Base-by-base conservation (phyloP, 2,888 invertebrate genomes). In the Microdon myrmicae region DNA sequence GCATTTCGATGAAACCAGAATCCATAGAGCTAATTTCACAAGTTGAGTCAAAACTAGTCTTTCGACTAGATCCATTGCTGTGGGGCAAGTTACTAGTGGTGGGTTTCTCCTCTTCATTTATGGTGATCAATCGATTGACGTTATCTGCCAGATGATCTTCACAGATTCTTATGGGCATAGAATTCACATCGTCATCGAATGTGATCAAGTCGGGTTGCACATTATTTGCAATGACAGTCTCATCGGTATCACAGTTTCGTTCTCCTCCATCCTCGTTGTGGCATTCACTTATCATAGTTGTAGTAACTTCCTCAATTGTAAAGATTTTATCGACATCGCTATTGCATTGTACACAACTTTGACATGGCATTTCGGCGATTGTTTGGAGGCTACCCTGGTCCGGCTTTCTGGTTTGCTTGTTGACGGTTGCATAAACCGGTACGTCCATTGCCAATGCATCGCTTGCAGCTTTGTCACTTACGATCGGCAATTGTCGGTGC, bases 1-100 rank as follows among this genome's bases (percentile, higher is more conserved):
- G 79, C 77, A 80, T 80, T 60, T 80, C 81, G 67, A 80, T 80
- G 49, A 80, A 80, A 6, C 80, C 80, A 32, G 80, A 80, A 73
- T 80, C 80, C 76, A 81, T 78, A 29, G 81, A 80, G 67, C 79
- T 78, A 39, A 79, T 75, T 4, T 79, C 80, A 68, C 80, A 79
- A 54, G 78, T 79, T 9, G 80, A 79, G 68, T 79, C 81, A 31
- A 80, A 78, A 68, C 80, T 80, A 2, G 80, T 79, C 69, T 80
- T 81, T 13, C 80, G 74, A 67, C 78, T 79, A 0, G 79, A 78
- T 44, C 70, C 74, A 29, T 74, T 75, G 39, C 77, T 77, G 29
- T 71, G 71, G 3, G 73, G 72, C 3, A 28, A 68, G 68, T n/a
- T 71, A 70, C 41, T 47, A 3, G 73, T 71, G 7, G 73, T 67